Evolutionary conservation across 2,113 vertebrate species (phyloP).

Genomic region (Platysternon megacephalum): DNA sequence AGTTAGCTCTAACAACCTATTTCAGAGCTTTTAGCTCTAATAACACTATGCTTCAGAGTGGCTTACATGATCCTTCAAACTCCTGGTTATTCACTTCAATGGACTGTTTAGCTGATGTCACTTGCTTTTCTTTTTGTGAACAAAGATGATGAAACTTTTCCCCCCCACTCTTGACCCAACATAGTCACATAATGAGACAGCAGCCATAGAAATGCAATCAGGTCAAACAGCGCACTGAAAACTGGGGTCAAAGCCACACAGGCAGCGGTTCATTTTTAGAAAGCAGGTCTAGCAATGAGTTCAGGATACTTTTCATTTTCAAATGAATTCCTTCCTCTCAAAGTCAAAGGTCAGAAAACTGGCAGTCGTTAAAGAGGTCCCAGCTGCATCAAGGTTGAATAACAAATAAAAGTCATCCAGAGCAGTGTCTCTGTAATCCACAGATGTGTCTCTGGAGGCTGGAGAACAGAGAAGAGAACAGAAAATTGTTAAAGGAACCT

Average conservation of each 20-base stretch:
- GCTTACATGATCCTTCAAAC: background rate
- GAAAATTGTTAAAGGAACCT: constrained; percentile 11
- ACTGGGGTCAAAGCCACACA: constrained; percentile 20
- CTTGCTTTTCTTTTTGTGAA: background rate
- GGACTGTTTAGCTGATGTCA: background rate
- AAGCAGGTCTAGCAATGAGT: background rate
- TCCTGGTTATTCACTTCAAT: background rate
- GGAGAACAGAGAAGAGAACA: background rate
- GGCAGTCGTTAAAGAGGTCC: constrained; percentile 49
- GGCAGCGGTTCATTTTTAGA: constrained; percentile 33
- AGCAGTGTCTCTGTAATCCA: constrained; percentile 17
- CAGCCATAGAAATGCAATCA: constrained; percentile 8
- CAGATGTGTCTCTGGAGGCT: constrained; percentile 18
- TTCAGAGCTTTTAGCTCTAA: background rate
- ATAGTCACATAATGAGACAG: background rate
- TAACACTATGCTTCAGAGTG: background rate
- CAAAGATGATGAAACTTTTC: background rate
- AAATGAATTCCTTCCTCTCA: constrained; percentile 33
- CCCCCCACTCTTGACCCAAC: background rate
- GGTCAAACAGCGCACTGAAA: constrained; percentile 1
- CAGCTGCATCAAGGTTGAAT: constrained; percentile 56
- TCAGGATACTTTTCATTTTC: constrained; percentile 58
- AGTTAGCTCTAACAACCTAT: background rate
- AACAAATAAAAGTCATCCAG: constrained; percentile 48
- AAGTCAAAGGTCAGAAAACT: constrained; percentile 54